Evolutionary conservation across 2,113 vertebrate species (phyloP).

Genomic region (Hiodon alosoides): DNA sequence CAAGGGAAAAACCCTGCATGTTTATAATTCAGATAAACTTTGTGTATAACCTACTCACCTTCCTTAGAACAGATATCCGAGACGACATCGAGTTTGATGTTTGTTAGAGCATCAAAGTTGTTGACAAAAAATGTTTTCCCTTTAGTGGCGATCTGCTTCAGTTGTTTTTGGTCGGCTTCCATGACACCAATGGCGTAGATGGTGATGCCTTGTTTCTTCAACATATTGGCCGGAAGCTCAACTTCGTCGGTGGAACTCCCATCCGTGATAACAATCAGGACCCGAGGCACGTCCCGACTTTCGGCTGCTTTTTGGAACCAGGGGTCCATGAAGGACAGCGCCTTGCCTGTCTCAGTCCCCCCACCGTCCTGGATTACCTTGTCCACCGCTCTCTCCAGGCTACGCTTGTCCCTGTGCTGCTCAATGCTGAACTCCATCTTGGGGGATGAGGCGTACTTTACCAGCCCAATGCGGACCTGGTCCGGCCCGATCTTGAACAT

Average conservation of each 20-base stretch:
- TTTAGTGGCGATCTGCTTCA: conserved; percentile 59
- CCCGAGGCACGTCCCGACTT: conserved; percentile 50
- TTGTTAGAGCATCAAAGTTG: conserved; percentile 68
- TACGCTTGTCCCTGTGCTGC: conserved; percentile 29
- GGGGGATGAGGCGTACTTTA: conserved; percentile 54
- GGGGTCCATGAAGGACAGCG: conserved; percentile 58
- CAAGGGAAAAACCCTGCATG: background rate
- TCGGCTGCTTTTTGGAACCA: conserved; percentile 49
- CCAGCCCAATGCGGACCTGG: conserved; percentile 66
- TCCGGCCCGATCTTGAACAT: conserved; percentile 63
- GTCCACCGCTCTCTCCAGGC: conserved; percentile 56
- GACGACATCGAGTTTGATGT: conserved; percentile 65
- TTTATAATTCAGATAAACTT: background rate
- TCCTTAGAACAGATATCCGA: conserved; percentile 68
- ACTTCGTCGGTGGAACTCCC: conserved; percentile 66
- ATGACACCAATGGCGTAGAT: conserved; percentile 74
- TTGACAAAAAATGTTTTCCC: conserved; percentile 65
- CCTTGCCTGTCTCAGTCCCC: conserved; percentile 60
- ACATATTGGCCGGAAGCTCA: conserved; percentile 47
- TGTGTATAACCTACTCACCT: conserved; percentile 53
- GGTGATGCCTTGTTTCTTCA: conserved; percentile 52
- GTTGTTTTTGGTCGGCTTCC: conserved; percentile 43
- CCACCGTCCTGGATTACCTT: conserved; percentile 54
- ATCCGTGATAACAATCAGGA: conserved; percentile 74
- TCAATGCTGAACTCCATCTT: conserved; percentile 57